phyloP scores from a whole-genome alignment of 2,797 vertebrate genomes.

The Pyrocephalus nanus region DNA sequence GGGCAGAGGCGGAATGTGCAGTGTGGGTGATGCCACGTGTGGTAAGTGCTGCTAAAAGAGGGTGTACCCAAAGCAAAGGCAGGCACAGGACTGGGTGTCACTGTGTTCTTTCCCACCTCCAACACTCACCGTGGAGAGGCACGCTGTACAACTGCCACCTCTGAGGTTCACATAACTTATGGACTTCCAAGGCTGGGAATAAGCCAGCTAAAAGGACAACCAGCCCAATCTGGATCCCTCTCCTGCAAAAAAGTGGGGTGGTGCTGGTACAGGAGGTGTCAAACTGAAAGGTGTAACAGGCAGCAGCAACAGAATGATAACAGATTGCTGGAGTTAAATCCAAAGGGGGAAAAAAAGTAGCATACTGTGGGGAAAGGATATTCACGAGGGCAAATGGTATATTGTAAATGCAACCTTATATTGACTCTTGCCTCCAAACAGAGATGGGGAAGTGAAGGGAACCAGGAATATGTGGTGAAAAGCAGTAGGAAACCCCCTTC shows the following conservation, averaged over 20 bases:
- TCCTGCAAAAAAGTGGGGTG: not conserved
- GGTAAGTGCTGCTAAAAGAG: not conserved
- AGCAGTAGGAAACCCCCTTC: not conserved
- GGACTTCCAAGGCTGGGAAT: not conserved
- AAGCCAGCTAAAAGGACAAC: not conserved
- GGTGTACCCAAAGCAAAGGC: not conserved
- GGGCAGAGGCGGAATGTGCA: not conserved
- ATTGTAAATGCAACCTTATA: not conserved
- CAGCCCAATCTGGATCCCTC: not conserved
- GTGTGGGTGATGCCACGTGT: accelerated
- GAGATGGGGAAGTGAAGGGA: not conserved
- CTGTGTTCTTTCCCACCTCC: not conserved
- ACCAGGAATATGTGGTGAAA: not conserved
- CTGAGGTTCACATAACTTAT: not conserved
- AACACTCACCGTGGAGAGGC: not conserved
- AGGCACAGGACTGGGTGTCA: not conserved
- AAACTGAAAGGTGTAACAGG: not conserved
- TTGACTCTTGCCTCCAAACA: not conserved
- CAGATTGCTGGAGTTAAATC: not conserved
- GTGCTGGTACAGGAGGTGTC: not conserved
- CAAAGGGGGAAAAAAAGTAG: not conserved
- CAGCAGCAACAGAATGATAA: not conserved
- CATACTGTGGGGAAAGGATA: not conserved
- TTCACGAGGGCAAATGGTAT: not conserved
- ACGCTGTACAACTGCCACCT: not conserved